Base-by-base conservation (phyloP, 1,140 invertebrate genomes). In the Panagrolaimus sp. region DNA sequence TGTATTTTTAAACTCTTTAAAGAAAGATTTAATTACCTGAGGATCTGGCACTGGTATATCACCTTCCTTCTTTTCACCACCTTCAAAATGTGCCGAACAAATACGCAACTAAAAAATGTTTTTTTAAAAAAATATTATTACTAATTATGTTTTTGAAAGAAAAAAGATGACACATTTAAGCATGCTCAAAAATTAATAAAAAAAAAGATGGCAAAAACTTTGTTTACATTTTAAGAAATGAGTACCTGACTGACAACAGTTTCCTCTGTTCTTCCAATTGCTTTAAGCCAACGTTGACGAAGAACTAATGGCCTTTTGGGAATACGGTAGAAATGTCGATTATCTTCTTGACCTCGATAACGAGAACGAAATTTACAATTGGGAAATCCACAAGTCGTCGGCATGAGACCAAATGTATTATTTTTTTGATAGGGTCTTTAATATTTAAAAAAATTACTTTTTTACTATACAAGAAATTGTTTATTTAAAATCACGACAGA, bases 311-410 rank as follows among this genome's bases (percentile, higher is more conserved):
- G 83, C 57, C 84, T 75, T 78, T 84, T 84, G 14, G 83, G 83
- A 38, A 84, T 84, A 68, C 83, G 82, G 72, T 84, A 84, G 71
- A 84, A 84, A 68, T 84, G 83, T 9, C 83, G 81, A 73, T 82
- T 84, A 71, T 84, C 83, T 65, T 84, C 84, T 51, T 82, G 83
- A 14, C 83, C 83, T 57, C 83, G 72, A 57, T 84, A 84, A 51
- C 82, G 76, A 16, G 84, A 84, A 43, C 83, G 78, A 73, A 84
- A 84, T 68, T 84, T 84, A 72, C 83, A 84, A 48, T 84, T 84
- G 16, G 83, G 83, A 73, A 84, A 84, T 38, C 83, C 83, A 68
- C 77, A 79, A 42, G 77, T 79, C 13, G 77, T 79, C 46, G 77
- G 77, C 77, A 79, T 79, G 53, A 70, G 61, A 71, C 51, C 31